Conservation (phyloP, 2,113 vertebrate genomes). For the Paradisaea rubra region DNA sequence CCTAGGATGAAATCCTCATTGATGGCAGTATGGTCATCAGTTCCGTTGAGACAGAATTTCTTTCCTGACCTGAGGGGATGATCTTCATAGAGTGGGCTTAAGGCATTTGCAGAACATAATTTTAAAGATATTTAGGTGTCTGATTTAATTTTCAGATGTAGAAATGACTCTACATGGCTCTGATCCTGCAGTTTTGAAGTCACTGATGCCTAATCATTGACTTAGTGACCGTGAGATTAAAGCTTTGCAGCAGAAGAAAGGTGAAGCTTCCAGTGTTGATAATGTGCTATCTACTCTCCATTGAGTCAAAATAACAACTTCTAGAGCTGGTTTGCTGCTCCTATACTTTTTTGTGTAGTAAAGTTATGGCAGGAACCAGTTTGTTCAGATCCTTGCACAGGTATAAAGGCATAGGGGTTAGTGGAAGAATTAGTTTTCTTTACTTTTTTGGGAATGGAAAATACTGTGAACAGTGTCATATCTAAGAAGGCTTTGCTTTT, state of each 20-base stretch:
- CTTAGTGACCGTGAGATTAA: neutral
- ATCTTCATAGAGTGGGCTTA: neutral
- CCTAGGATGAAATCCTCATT: neutral
- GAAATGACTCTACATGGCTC: neutral
- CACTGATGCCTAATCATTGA: neutral
- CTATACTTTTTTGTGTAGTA: neutral
- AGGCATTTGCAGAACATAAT: neutral
- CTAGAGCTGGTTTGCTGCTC: neutral
- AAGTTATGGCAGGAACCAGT: neutral
- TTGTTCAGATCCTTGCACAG: neutral
- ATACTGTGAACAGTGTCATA: rapidly evolving
- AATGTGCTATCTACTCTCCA: neutral
- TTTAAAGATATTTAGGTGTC: neutral
- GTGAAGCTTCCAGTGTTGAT: neutral
- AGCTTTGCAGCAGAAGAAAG: neutral
- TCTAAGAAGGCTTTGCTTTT: neutral
- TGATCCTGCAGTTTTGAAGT: neutral
- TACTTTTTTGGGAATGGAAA: neutral
- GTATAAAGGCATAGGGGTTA: neutral
- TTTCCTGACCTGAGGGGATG: neutral
- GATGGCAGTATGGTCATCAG: neutral
- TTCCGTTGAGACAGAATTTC: neutral
- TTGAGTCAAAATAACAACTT: neutral
- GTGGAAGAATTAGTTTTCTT: neutral
- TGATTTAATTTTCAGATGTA: neutral